A percentile compares a stretch with the other conserved stretches of the same genome.
Conservation (phyloP, 2,113 vertebrate genomes). For the Melanerpes aurifrons region DNA sequence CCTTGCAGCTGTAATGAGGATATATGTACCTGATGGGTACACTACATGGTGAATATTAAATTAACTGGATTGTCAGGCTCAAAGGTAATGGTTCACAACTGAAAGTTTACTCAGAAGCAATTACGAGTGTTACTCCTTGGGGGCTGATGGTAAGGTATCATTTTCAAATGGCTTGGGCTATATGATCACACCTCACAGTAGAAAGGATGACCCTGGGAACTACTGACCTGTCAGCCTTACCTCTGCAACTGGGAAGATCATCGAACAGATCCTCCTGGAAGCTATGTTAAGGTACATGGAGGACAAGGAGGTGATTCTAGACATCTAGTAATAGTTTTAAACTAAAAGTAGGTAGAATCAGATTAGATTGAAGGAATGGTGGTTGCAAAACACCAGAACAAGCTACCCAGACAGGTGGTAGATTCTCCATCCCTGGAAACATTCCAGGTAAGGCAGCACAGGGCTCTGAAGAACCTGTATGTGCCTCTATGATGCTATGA, state of each 20-base stretch:
- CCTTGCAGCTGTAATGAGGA: background rate
- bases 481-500: no score
- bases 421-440: no score
- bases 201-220: background rate
- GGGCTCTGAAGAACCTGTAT: no score
- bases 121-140: background rate
- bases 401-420: no score
- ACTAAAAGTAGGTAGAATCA: no score
- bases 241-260: background rate
- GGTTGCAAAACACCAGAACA: no score
- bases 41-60: background rate
- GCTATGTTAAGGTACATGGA: background rate
- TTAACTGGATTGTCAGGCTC: background rate
- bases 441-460: no score
- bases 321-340: background rate
- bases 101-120: background rate
- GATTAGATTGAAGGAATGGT: no score
- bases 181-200: background rate
- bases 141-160: background rate
- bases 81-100: background rate
- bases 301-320: background rate
- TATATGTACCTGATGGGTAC: background rate
- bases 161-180: background rate
- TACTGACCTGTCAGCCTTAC: background rate
- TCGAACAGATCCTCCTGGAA: background rate